phyloP scores from a whole-genome alignment of 2,797 vertebrate species.

The Acipenser ruthenus region DNA sequence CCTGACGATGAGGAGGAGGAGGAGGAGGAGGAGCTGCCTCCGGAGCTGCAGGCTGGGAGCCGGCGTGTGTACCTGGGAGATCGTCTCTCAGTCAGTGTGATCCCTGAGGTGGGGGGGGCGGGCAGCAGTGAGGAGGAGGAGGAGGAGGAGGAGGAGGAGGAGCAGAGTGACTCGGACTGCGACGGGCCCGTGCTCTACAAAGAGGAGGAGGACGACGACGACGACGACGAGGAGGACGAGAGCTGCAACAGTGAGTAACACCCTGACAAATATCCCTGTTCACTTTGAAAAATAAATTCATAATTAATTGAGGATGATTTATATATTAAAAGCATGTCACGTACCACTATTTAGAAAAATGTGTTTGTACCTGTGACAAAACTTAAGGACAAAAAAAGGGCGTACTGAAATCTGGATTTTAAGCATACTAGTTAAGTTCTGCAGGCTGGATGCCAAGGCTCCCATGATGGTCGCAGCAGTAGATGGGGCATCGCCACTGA shows the following conservation, averaged over 20 bases:
- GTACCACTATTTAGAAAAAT: no score
- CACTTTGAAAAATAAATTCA: no score
- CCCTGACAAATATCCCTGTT: no score
- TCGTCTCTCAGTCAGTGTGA: conserved; percentile 58
- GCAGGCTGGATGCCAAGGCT: no score
- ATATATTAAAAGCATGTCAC: no score
- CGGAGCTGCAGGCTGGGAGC: conserved; percentile 58
- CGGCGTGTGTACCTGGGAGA: conserved; percentile 70
- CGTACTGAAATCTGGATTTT: no score
- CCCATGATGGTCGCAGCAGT: conserved; percentile 10
- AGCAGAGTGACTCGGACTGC: conserved; percentile 84
- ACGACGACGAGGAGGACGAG: conserved; percentile 78
- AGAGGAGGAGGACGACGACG: conserved; percentile 80
- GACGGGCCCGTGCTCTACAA: conserved; percentile 82
- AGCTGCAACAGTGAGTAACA: conserved; percentile 54
- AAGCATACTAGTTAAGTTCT: no score
- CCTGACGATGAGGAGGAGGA: conserved; percentile 92
- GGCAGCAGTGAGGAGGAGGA: conserved; percentile 68
- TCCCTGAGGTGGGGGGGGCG: conserved; percentile 61
- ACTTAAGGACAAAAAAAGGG: no score
- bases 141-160: conserved; percentile 54
- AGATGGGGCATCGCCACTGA: conserved; percentile 1
- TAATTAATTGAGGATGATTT: no score
- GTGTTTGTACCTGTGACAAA: no score
- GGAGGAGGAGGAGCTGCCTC: conserved; percentile 54